Conservation (phyloP, 1,140 invertebrate species). For the Ceratina australensis region DNA sequence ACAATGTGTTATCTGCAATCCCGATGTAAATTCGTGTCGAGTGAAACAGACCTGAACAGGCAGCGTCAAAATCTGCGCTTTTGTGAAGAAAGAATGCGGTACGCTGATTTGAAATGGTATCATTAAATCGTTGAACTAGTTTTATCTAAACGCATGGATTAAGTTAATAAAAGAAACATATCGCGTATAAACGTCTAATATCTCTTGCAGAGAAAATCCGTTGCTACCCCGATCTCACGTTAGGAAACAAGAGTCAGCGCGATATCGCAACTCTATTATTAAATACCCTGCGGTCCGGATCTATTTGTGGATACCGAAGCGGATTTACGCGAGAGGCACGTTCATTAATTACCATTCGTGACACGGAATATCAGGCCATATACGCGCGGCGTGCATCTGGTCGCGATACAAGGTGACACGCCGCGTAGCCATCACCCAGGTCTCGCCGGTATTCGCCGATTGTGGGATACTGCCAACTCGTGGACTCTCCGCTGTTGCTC, state of each 20-base stretch:
- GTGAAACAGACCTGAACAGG: conserved; percentile 17
- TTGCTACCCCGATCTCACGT: neutral
- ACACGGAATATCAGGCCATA: neutral
- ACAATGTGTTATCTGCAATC: neutral
- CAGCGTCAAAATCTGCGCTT: neutral
- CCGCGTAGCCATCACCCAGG: conserved; percentile 35
- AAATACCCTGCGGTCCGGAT: neutral
- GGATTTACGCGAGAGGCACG: neutral
- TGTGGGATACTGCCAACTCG: conserved; percentile 64
- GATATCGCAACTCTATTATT: conserved; percentile 22
- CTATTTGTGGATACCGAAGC: conserved; percentile 20
- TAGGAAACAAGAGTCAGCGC: conserved; percentile 9
- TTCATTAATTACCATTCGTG: conserved; percentile 18
- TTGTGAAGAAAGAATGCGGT: too few relatives aligned
- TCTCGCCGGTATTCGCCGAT: conserved; percentile 49
- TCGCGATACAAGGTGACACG: conserved; percentile 48
- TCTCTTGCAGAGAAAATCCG: neutral
- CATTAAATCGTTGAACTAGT: too few relatives aligned
- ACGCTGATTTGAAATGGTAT: too few relatives aligned
- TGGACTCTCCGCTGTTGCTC: conserved; percentile 21
- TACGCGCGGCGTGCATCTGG: neutral
- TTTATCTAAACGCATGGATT: too few relatives aligned
- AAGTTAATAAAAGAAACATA: too few relatives aligned
- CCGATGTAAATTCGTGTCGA: neutral
- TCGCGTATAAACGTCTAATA: too few relatives aligned